phyloP scores from a whole-genome alignment of 2,113 vertebrate genomes.

The Nothobranchius furzeri region DNA sequence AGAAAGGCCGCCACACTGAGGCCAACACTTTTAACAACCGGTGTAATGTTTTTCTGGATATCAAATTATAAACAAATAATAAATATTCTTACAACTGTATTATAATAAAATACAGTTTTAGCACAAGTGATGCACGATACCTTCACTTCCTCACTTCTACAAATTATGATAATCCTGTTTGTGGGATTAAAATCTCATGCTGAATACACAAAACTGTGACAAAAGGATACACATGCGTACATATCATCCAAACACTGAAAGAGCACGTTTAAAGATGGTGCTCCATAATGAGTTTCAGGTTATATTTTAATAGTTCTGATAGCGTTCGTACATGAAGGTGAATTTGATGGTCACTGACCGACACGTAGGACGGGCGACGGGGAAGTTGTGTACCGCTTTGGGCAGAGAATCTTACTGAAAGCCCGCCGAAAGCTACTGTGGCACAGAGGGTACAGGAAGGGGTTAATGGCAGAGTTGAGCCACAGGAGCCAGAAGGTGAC shows the following conservation, averaged over 20 bases:
- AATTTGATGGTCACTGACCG: slow-evolving; percentile 40
- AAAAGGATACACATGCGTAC: slow-evolving; percentile 8
- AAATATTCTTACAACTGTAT: background rate
- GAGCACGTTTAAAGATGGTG: background rate
- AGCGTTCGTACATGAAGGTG: slow-evolving; percentile 9
- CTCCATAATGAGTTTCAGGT: too few species aligned
- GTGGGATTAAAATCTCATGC: too few species aligned
- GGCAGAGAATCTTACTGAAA: slow-evolving; percentile 78
- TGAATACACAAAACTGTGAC: background rate
- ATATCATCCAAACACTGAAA: slow-evolving; percentile 17
- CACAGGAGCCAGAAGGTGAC: slow-evolving; percentile 89
- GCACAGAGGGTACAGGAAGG: slow-evolving; percentile 87
- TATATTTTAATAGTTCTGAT: slow-evolving; percentile 6
- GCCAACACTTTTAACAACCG: slow-evolving; percentile 1
- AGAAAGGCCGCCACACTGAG: slow-evolving; percentile 4
- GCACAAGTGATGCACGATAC: background rate
- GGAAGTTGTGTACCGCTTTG: slow-evolving; percentile 47
- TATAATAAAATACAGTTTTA: background rate
- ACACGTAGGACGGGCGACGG: slow-evolving; percentile 54
- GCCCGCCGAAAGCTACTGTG: slow-evolving; percentile 84
- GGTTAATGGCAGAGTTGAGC: slow-evolving; percentile 87
- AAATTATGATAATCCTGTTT: too few species aligned
- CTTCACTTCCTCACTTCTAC: background rate
- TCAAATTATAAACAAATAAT: background rate
- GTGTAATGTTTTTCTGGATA: background rate